Conservation (phyloP, 2,113 vertebrate species). For the Anoura caudifer region DNA sequence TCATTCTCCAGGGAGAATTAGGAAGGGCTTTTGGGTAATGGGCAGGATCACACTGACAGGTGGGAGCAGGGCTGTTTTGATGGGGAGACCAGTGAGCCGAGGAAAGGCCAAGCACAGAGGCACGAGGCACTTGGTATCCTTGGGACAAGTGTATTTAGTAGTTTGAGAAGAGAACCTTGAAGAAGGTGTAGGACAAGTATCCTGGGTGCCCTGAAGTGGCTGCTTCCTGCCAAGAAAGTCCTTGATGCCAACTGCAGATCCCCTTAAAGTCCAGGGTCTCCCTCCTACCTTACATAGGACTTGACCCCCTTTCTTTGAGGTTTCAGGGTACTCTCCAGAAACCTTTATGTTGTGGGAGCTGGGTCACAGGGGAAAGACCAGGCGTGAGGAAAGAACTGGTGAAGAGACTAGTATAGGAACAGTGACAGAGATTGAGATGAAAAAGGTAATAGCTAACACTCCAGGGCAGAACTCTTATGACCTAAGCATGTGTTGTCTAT, state of each 20-base stretch:
- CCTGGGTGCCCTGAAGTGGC: not conserved
- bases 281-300: not conserved
- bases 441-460: not conserved
- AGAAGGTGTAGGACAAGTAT: too few relatives aligned
- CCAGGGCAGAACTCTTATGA: not conserved
- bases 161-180: not conserved
- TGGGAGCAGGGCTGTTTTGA: not conserved
- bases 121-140: too few relatives aligned
- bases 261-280: not conserved
- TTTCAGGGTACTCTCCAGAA: not conserved
- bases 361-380: not conserved
- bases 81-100: not conserved
- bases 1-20: not conserved
- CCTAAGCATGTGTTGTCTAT: not conserved
- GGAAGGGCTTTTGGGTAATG: not conserved
- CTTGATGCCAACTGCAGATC: not conserved
- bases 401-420: not conserved
- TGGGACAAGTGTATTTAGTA: not conserved
- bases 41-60: not conserved
- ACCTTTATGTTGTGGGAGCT: not conserved
- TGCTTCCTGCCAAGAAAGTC: not conserved
- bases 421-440: not conserved
- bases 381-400: not conserved
- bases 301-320: too few relatives aligned
- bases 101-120: not conserved